Conservation (phyloP, 2,797 vertebrate species). For the Parauchenoglanis punctatus region DNA sequence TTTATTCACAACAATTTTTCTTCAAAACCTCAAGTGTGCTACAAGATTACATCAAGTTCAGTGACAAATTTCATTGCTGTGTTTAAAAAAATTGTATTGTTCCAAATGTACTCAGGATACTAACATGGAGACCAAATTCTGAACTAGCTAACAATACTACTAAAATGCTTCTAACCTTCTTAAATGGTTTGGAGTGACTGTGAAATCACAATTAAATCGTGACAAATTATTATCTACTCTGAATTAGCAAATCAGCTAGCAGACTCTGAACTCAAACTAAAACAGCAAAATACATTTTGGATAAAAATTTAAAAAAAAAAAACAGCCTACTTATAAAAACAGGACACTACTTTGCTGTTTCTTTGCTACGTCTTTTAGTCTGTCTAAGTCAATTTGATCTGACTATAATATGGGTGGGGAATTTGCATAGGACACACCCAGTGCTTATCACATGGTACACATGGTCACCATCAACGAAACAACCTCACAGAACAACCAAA, state of each 20-base stretch:
- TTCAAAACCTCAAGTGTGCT: neutral
- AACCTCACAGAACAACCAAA: neutral
- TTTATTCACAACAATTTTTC: neutral
- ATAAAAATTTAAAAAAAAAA: neutral
- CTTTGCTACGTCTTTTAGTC: neutral
- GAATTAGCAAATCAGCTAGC: neutral
- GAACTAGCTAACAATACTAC: neutral
- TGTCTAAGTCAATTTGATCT: neutral
- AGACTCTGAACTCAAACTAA: neutral
- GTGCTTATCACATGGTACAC: neutral
- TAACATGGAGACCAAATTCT: neutral
- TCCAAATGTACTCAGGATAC: neutral
- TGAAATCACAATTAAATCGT: neutral
- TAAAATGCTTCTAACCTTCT: neutral
- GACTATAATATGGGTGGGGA: neutral
- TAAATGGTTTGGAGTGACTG: neutral
- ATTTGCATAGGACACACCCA: slow-evolving; percentile 15
- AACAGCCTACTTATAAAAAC: neutral
- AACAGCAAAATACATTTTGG: neutral
- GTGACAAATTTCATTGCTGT: neutral
- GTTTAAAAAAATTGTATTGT: neutral
- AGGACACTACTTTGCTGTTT: neutral
- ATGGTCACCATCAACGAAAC: neutral
- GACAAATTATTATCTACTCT: neutral
- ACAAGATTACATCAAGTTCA: neutral